These are phyloP conservation scores for Diarsia brunnea DNA, from an alignment of 2,888 invertebrate species.

Conservation along the genomic window DNA sequence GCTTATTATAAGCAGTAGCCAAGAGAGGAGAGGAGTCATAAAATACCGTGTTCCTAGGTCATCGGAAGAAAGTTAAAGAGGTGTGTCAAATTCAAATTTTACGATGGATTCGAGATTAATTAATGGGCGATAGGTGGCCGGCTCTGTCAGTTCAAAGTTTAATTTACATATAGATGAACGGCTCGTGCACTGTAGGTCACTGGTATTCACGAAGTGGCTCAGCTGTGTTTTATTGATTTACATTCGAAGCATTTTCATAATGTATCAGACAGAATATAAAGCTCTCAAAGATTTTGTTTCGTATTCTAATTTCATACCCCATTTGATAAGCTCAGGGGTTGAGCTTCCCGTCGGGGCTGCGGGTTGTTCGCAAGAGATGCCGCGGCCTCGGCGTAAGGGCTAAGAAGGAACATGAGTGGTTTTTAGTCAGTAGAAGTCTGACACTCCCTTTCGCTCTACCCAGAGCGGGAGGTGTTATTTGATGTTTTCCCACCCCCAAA, in stretches of 20 bases:
- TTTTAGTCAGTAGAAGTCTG: no score
- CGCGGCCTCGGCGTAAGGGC: no score
- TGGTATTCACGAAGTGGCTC: conserved; percentile 46
- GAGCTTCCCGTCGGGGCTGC: no score
- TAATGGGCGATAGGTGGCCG: conserved; percentile 18
- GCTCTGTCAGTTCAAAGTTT: conserved; percentile 39
- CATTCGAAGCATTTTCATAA: neutral
- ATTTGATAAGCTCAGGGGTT: neutral
- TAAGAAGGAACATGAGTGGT: no score
- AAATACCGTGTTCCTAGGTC: conserved; percentile 25
- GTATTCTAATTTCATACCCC: neutral
- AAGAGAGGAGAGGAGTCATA: conserved; percentile 13
- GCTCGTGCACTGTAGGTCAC: conserved; percentile 43
- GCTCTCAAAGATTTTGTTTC: neutral
- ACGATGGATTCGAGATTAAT: conserved; percentile 33
- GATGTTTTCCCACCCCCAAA: no score
- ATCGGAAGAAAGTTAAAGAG: conserved; percentile 48
- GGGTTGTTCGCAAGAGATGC: no score
- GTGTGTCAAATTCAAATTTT: conserved; percentile 44
- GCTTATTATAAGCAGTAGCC: neutral
- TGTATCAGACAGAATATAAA: neutral
- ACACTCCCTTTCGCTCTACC: no score
- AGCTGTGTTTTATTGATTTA: conserved; percentile 40
- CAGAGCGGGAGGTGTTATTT: no score
- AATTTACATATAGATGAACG: conserved; percentile 61